Conservation (phyloP, 2,888 invertebrate species). For the Hyalella azteca region DNA sequence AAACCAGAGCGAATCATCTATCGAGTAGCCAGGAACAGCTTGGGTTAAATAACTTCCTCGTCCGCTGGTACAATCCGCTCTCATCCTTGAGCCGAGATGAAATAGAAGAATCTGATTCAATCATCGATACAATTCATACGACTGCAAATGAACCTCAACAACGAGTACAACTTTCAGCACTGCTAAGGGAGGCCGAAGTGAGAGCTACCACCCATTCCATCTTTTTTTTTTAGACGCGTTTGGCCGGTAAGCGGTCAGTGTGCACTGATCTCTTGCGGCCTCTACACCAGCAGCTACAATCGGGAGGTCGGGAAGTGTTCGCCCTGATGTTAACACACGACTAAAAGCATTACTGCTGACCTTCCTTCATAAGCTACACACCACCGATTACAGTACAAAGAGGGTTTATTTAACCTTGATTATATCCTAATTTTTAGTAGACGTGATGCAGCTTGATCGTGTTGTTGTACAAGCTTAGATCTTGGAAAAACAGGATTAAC, state of each 20-base stretch:
- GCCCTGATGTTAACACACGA: constrained; percentile 33
- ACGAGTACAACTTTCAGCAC: not conserved
- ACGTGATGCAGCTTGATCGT: constrained; percentile 12
- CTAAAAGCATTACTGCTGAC: constrained; percentile 27
- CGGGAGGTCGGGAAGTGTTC: constrained; percentile 31
- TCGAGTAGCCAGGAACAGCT: no score
- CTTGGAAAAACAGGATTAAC: not conserved
- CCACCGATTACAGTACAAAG: constrained; percentile 32
- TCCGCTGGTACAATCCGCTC: no score
- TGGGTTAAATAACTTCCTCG: no score
- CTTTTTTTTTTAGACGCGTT: not conserved
- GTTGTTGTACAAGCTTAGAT: not conserved
- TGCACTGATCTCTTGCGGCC: not conserved
- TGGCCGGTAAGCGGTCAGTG: not conserved
- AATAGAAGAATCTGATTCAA: no score
- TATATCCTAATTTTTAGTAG: constrained; percentile 25
- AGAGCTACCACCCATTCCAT: not conserved
- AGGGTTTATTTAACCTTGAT: constrained; percentile 24
- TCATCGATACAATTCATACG: no score
- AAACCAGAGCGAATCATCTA: no score
- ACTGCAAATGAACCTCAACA: no score
- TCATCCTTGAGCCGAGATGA: no score
- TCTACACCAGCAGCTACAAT: constrained; percentile 32
- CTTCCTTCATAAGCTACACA: constrained; percentile 29
- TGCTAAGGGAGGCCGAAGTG: not conserved